Evolutionary conservation across 2,797 vertebrate species (phyloP).

Genomic region (Pristis pectinata): DNA sequence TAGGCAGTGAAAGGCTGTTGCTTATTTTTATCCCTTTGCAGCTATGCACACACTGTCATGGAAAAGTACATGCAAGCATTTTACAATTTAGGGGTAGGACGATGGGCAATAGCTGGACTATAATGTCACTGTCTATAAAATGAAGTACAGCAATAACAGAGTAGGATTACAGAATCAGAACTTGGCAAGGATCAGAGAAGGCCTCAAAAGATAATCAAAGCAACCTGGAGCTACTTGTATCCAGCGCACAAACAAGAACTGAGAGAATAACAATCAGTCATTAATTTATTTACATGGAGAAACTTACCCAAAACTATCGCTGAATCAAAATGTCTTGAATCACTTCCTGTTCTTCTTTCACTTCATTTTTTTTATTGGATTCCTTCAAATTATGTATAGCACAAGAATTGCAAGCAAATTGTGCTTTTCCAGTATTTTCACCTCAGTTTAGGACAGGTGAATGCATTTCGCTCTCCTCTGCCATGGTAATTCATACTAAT

Average conservation of each 20-base stretch:
- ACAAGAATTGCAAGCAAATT: not conserved
- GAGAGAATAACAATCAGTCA: not conserved
- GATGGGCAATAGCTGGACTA: not conserved
- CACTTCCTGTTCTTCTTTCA: not conserved
- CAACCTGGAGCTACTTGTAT: not conserved
- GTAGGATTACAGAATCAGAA: not conserved
- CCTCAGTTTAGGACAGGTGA: not conserved
- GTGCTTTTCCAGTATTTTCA: not conserved
- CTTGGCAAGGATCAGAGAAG: not conserved
- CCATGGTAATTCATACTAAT: not conserved
- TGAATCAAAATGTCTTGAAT: not conserved
- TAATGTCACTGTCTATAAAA: not conserved
- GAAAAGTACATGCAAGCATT: not conserved
- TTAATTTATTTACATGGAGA: not conserved
- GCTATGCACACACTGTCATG: not conserved
- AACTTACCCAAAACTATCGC: not conserved
- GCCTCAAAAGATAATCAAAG: not conserved
- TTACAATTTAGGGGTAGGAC: not conserved
- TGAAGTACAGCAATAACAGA: not conserved
- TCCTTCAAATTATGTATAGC: not conserved
- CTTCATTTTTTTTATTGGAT: not conserved
- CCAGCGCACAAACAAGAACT: not conserved
- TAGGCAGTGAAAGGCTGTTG: not conserved
- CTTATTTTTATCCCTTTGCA: not conserved
- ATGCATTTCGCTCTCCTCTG: not conserved